These are phyloP conservation scores for Carassius gibelio DNA, from an alignment of 2,113 vertebrate species.

Conservation along the genomic window DNA sequence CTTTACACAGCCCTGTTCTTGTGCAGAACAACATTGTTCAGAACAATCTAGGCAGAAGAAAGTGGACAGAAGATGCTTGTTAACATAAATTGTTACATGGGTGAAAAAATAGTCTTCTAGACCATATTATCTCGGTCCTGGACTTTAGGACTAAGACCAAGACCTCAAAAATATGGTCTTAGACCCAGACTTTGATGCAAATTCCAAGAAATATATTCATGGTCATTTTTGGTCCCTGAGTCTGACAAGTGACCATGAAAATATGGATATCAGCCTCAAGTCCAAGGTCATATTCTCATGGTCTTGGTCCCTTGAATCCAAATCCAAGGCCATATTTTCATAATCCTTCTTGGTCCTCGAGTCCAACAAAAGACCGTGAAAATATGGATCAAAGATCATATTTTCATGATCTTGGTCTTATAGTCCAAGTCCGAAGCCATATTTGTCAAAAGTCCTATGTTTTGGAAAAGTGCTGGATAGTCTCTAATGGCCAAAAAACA, in stretches of 20 bases:
- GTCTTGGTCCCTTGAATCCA: neutral
- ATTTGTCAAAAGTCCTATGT: neutral
- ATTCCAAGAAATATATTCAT: neutral
- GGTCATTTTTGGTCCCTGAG: neutral
- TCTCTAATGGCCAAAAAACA: slow-evolving; percentile 2
- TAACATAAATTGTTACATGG: too few relatives aligned
- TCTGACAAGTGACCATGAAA: neutral
- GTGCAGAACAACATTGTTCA: neutral
- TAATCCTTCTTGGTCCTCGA: neutral
- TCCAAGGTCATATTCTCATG: neutral
- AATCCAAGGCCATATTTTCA: neutral
- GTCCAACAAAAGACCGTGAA: neutral
- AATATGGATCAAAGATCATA: neutral
- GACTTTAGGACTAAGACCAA: neutral
- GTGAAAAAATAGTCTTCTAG: neutral
- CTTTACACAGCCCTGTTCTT: neutral
- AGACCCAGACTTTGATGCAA: neutral
- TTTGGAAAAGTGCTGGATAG: slow-evolving; percentile 7
- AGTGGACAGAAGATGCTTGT: too few relatives aligned
- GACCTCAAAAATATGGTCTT: neutral
- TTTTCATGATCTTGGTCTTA: neutral
- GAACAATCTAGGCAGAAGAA: neutral
- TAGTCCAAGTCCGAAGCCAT: neutral
- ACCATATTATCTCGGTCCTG: neutral
- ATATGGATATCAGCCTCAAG: neutral